Evolutionary conservation across 1,140 invertebrate genomes (phyloP).

Genomic region (Achatina immaculata): DNA sequence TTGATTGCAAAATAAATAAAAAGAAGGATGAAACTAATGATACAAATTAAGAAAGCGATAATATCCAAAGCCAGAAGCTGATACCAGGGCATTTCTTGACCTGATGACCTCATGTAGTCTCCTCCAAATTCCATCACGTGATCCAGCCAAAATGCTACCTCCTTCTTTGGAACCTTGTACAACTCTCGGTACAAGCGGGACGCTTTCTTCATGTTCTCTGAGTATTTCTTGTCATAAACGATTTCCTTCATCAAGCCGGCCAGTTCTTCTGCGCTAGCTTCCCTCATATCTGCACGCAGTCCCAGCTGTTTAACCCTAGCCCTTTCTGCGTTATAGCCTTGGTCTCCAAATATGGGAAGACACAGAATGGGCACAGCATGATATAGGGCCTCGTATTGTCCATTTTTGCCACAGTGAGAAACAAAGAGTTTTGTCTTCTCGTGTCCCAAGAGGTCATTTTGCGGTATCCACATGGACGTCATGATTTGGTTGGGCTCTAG

Average conservation of each 20-base stretch:
- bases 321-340: constrained; percentile 41
- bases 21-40: neutral
- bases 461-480: constrained; percentile 40
- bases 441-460: constrained; percentile 44
- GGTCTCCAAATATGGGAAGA: constrained; percentile 75
- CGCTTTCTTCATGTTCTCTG: constrained; percentile 28
- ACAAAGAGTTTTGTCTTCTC: constrained; percentile 49
- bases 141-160: constrained; percentile 38
- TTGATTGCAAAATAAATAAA: neutral
- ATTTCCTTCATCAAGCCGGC: constrained; percentile 28
- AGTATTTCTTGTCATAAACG: constrained; percentile 32
- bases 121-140: constrained; percentile 58
- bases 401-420: constrained; percentile 57
- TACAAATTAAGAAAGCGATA: constrained; percentile 35
- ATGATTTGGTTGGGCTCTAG: constrained; percentile 16
- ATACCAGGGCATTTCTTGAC: constrained; percentile 50
- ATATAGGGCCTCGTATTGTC: constrained; percentile 54
- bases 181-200: constrained; percentile 28
- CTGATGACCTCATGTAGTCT: constrained; percentile 49
- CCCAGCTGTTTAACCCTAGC: constrained; percentile 39
- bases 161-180: constrained; percentile 20
- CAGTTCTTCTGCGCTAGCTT: constrained; percentile 30
- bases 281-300: constrained; percentile 30
- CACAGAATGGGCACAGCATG: constrained; percentile 72
- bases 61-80: constrained; percentile 55